Base-by-base conservation (phyloP, 1,140 invertebrate genomes). In the Camponotus vicinus region DNA sequence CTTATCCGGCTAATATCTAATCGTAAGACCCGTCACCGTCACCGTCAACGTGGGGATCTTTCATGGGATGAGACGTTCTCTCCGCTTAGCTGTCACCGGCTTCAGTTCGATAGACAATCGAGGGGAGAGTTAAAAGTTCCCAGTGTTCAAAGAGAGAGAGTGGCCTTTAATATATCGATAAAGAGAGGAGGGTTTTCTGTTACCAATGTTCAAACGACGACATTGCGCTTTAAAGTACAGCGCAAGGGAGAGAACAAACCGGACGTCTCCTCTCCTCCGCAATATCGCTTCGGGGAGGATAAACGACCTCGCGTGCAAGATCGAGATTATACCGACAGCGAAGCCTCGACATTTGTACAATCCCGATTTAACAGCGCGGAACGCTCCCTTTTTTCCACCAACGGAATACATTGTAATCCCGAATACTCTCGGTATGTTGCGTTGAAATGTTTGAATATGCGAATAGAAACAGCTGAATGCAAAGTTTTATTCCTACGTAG, bases 221-320 rank as follows among this genome's bases (percentile, higher is more conserved):
- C 75, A 66, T 27, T 52, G 61, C 15, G 27, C 63, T 78, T 57
- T 69, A 78, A 85, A 40, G 32, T 21, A 61, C 52, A 27, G 67
- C 45, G 37, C 42, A 79, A 89, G 75, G 42, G 21, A 73, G 79
- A 76, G 73, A 88, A 75, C 88, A 89, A 83, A 71, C 73, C 84
- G 80, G 86, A 89, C 88, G 75, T 76, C 57, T 73, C 86, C 57
- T 45, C 84, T 86, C 55, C 59, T 52, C 15, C 78, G 37, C 21
- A 42, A 73, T 63, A 86, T 87, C 75, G 88, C 89, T 90, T 76
- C 73, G 57, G 85, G 88, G 89, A 87, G 88, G 88, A 90, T 89
- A 90, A 90, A 90, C 89, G 89, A 85, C 80, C 88, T 88, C 85
- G 83, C 79, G 88, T 42, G 70, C 85, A 40, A 89, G 89, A 90